Percentiles rank a stretch among this genome's conserved stretches.
phyloP scores from a whole-genome alignment of 1,140 invertebrate genomes.

The Drosophila saltans region DNA sequence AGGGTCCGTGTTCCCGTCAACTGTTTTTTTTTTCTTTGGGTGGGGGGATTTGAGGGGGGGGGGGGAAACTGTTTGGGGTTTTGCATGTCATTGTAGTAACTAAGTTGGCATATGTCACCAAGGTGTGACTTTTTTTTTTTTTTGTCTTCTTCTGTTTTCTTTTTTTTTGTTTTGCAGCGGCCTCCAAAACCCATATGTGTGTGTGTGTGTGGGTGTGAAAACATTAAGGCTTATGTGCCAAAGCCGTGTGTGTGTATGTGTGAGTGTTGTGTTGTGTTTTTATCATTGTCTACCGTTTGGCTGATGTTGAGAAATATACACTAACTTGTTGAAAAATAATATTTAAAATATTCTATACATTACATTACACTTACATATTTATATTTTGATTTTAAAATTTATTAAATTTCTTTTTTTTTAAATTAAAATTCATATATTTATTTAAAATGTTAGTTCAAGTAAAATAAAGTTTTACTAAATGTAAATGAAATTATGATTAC shows the following conservation, averaged over 20 bases:
- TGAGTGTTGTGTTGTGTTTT: neutral
- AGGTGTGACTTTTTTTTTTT: slow-evolving; percentile 55
- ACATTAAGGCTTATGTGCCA: slow-evolving; percentile 53
- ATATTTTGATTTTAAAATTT: neutral
- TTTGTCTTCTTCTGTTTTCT: neutral
- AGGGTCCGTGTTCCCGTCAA: neutral
- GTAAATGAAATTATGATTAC: no score
- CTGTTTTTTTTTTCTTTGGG: no score
- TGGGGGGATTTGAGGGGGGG: neutral
- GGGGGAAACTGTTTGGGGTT: slow-evolving; percentile 4
- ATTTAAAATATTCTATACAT: no score
- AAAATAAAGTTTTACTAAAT: no score
- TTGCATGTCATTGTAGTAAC: slow-evolving; percentile 67
- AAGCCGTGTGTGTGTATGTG: slow-evolving; percentile 37
- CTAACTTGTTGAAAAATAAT: slow-evolving; percentile 2
- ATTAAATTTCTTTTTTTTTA: no score
- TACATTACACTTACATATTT: neutral
- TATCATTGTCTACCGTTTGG: slow-evolving; percentile 6
- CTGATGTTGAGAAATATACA: neutral
- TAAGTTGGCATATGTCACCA: slow-evolving; percentile 75
- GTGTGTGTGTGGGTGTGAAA: slow-evolving; percentile 4
- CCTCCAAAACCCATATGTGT: slow-evolving; percentile 26
- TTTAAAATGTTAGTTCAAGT: no score
- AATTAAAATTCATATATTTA: no score
- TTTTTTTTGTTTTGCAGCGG: slow-evolving; percentile 16